Conservation (phyloP, 2,888 invertebrate species). For the Pantelozetes paolii region DNA sequence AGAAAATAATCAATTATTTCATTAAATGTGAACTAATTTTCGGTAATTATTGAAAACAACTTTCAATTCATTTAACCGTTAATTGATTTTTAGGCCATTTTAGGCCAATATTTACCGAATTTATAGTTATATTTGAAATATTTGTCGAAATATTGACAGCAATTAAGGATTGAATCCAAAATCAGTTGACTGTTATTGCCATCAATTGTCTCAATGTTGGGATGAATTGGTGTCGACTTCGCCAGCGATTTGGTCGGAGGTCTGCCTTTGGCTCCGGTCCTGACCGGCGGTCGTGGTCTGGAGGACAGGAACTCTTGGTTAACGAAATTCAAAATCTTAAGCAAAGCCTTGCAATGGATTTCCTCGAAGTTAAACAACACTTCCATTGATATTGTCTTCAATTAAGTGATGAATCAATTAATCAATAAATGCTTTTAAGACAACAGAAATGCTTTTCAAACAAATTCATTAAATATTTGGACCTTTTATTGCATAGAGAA, state of each 20-base stretch:
- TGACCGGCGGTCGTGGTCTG: neutral
- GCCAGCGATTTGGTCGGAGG: neutral
- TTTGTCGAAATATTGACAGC: slow-evolving; percentile 4
- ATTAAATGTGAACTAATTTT: neutral
- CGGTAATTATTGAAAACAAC: neutral
- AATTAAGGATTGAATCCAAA: slow-evolving; percentile 17
- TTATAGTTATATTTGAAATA: slow-evolving; percentile 27
- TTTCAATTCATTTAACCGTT: too few relatives aligned
- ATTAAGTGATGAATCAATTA: neutral
- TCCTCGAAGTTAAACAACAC: slow-evolving; percentile 12
- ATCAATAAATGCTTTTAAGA: too few relatives aligned
- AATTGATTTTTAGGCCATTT: neutral
- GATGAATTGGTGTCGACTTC: neutral
- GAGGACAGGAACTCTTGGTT: slow-evolving; percentile 11
- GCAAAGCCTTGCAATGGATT: slow-evolving; percentile 19
- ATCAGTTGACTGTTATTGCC: neutral
- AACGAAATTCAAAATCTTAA: slow-evolving; percentile 27
- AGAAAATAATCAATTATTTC: neutral
- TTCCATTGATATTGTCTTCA: neutral
- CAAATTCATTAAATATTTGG: too few relatives aligned
- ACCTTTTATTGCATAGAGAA: too few relatives aligned
- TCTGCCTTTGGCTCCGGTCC: neutral
- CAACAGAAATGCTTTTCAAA: too few relatives aligned
- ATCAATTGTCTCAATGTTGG: slow-evolving; percentile 1
- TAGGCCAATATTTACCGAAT: slow-evolving; percentile 15